Percentiles rank a stretch among this genome's conserved stretches.
Evolutionary conservation across 2,113 vertebrate genomes (phyloP).

Genomic region (Trematocara variabile): DNA sequence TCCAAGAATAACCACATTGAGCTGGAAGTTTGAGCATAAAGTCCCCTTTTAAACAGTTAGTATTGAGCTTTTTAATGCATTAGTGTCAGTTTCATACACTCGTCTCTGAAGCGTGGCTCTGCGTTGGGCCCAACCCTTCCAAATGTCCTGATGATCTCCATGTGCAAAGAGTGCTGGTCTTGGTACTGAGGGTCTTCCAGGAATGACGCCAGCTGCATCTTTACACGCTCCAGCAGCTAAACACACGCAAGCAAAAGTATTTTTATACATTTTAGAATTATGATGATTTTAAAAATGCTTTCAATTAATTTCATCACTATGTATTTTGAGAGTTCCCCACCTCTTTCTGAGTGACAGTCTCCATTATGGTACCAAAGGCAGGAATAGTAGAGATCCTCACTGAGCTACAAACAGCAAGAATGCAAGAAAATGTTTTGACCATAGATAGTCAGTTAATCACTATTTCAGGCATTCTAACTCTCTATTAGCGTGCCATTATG

Average conservation of each 20-base stretch:
- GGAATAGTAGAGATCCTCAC: constrained; percentile 98
- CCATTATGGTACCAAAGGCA: constrained; percentile 99
- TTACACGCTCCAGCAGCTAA: constrained; percentile 95
- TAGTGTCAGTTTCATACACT: constrained; percentile 77
- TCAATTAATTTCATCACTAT: background rate
- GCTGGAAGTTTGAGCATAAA: background rate
- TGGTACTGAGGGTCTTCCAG: constrained; percentile 98
- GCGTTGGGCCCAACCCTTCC: constrained; percentile 97
- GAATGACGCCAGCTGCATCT: constrained; percentile 98
- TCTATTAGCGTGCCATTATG: background rate
- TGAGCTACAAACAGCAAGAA: constrained; percentile 81
- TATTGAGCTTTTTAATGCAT: background rate
- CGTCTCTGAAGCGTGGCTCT: constrained; percentile 95
- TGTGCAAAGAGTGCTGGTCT: constrained; percentile 96
- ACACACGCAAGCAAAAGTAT: background rate
- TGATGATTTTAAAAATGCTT: background rate
- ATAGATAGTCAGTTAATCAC: background rate
- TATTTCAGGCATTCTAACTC: background rate
- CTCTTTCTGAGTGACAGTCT: constrained; percentile 98
- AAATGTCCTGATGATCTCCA: constrained; percentile 96
- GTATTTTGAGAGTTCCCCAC: constrained; percentile 59
- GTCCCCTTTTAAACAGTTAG: background rate
- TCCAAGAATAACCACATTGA: background rate
- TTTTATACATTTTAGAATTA: background rate
- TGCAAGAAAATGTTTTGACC: constrained; percentile 18